phyloP scores from a whole-genome alignment of 1,140 invertebrate genomes.

The Drosophila jambulina region DNA sequence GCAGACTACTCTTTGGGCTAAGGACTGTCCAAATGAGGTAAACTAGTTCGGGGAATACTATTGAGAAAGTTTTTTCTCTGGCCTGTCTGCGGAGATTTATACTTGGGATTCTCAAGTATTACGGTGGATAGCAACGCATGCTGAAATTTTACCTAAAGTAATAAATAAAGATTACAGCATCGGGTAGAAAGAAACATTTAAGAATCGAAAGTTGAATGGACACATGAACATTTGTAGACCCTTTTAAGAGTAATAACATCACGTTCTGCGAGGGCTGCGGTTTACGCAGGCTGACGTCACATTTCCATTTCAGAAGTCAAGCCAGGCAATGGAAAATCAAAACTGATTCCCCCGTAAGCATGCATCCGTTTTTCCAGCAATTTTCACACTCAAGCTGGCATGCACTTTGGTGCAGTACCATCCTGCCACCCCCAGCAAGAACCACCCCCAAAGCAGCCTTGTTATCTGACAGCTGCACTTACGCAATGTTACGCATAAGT shows the following conservation, averaged over 20 bases:
- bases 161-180: slow-evolving; percentile 24
- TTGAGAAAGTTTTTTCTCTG: slow-evolving; percentile 39
- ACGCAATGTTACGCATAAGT: slow-evolving; percentile 73
- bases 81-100: slow-evolving; percentile 61
- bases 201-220: slow-evolving; percentile 23
- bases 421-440: neutral
- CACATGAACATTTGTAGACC: neutral
- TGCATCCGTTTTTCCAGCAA: slow-evolving; percentile 69
- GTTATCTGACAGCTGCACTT: slow-evolving; percentile 71
- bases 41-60: slow-evolving; percentile 55
- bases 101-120: slow-evolving; percentile 52
- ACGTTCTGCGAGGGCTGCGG: slow-evolving; percentile 18
- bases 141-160: neutral
- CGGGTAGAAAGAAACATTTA: neutral
- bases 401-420: too few relatives aligned
- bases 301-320: slow-evolving; percentile 26
- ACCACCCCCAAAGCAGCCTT: neutral
- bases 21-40: slow-evolving; percentile 60
- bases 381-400: slow-evolving; percentile 79
- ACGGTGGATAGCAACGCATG: neutral
- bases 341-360: slow-evolving; percentile 21
- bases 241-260: slow-evolving; percentile 29
- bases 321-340: slow-evolving; percentile 35
- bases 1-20: slow-evolving; percentile 25
- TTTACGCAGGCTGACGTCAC: slow-evolving; percentile 21